A percentile compares a stretch with the other conserved stretches of the same genome.
These are phyloP conservation scores for Noctua pronuba DNA, from an alignment of 2,888 invertebrate genomes.

Conservation along the genomic window DNA sequence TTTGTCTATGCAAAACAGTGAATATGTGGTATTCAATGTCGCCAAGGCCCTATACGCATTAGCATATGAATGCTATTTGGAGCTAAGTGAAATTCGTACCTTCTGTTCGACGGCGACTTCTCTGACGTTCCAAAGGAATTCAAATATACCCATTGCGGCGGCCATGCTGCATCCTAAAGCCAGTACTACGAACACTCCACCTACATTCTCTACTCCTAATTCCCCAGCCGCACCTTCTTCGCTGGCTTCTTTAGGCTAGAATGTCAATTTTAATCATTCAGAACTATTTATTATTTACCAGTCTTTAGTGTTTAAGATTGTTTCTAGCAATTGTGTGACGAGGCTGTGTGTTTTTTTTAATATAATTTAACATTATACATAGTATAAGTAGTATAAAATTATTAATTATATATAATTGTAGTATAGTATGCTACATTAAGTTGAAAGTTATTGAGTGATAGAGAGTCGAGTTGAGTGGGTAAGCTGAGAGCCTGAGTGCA, in stretches of 20 bases:
- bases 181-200: constrained; percentile 97
- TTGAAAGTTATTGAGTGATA: not conserved
- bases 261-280: not conserved
- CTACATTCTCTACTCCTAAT: constrained; percentile 96
- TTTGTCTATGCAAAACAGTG: constrained; percentile 34
- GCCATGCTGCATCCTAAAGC: constrained; percentile 94
- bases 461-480: not conserved
- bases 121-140: constrained; percentile 97
- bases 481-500: no score
- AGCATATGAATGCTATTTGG: constrained; percentile 55
- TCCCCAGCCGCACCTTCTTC: constrained; percentile 88
- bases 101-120: constrained; percentile 95
- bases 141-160: constrained; percentile 94
- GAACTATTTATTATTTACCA: not conserved
- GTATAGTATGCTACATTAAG: not conserved
- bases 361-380: not conserved
- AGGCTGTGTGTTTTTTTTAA: not conserved
- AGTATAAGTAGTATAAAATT: no score
- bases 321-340: not conserved
- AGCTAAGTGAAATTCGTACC: constrained; percentile 83
- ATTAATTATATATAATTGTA: no score
- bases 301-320: not conserved
- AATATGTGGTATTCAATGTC: constrained; percentile 33
- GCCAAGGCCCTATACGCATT: constrained; percentile 35
- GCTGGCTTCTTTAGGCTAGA: constrained; percentile 78